Percentiles rank a stretch among this genome's conserved stretches.
These are phyloP conservation scores for Chlorodrepanis virens DNA, from an alignment of 2,113 vertebrate species.

Conservation along the genomic window DNA sequence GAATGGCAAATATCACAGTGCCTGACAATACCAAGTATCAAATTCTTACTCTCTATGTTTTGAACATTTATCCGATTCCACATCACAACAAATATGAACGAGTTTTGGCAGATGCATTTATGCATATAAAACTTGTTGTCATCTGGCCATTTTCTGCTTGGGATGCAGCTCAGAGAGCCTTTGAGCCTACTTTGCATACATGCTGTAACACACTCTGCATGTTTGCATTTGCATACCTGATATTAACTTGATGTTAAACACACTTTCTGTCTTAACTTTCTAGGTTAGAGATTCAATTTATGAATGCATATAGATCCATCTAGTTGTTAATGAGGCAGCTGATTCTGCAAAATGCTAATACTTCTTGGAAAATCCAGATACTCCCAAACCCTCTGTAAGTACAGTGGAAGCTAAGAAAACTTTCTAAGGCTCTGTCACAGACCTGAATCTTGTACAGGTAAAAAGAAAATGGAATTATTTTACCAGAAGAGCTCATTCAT, in stretches of 20 bases:
- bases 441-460: not conserved
- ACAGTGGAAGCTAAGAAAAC: not conserved
- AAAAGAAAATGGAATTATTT: not conserved
- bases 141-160: not conserved
- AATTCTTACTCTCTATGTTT: not conserved
- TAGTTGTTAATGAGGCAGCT: not conserved
- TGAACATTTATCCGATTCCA: not conserved
- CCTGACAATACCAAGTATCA: not conserved
- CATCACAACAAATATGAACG: not conserved
- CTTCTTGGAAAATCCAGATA: not conserved
- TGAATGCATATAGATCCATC: not conserved
- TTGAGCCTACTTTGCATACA: not conserved
- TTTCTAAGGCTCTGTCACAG: not conserved
- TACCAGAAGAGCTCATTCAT: not conserved
- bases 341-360: not conserved
- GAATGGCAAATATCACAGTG: not conserved
- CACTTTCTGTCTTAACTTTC: not conserved
- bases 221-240: not conserved
- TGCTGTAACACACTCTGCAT: not conserved
- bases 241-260: not conserved
- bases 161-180: not conserved
- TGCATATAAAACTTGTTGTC: not conserved
- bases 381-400: not conserved
- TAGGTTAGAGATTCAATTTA: not conserved
- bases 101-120: not conserved